A percentile compares a stretch with the other conserved stretches of the same genome.
Evolutionary conservation across 1,140 invertebrate species (phyloP).

Genomic region (Chelonus insularis): DNA sequence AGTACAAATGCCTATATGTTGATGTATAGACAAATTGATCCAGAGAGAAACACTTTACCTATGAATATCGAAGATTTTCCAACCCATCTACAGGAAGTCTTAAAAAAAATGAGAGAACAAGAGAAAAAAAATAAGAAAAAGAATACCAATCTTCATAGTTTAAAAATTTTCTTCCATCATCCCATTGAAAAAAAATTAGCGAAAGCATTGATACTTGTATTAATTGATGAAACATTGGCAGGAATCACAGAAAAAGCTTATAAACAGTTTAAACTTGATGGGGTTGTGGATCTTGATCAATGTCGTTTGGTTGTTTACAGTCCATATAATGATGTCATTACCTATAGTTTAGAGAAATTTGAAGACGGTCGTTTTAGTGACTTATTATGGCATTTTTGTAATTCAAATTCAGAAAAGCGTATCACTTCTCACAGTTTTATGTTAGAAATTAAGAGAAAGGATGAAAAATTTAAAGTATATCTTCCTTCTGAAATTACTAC

Average conservation of each 20-base stretch:
- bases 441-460: conserved; percentile 69
- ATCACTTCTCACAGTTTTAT: conserved; percentile 59
- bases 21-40: conserved; percentile 86
- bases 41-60: conserved; percentile 68
- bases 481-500: conserved; percentile 64
- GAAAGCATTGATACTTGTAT: conserved; percentile 61
- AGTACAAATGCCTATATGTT: conserved; percentile 94
- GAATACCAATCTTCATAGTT: conserved; percentile 66
- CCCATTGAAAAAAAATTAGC: conserved; percentile 60
- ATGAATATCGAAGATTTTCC: conserved; percentile 75
- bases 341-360: conserved; percentile 69
- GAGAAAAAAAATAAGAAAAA: conserved; percentile 69
- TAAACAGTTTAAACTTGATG: conserved; percentile 65
- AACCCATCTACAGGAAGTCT: conserved; percentile 69
- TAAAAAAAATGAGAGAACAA: conserved; percentile 68
- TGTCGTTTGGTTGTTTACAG: conserved; percentile 78
- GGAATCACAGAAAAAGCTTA: conserved; percentile 66
- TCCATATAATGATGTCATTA: conserved; percentile 68
- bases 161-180: conserved; percentile 69
- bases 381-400: conserved; percentile 23
- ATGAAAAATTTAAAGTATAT: conserved; percentile 70
- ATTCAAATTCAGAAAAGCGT: conserved; percentile 49
- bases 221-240: conserved; percentile 63
- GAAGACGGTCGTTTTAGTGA: conserved; percentile 62
- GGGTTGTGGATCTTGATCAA: conserved; percentile 64